Evolutionary conservation across 2,888 invertebrate genomes (phyloP).

Genomic region (Pandemis cinnamomeana): DNA sequence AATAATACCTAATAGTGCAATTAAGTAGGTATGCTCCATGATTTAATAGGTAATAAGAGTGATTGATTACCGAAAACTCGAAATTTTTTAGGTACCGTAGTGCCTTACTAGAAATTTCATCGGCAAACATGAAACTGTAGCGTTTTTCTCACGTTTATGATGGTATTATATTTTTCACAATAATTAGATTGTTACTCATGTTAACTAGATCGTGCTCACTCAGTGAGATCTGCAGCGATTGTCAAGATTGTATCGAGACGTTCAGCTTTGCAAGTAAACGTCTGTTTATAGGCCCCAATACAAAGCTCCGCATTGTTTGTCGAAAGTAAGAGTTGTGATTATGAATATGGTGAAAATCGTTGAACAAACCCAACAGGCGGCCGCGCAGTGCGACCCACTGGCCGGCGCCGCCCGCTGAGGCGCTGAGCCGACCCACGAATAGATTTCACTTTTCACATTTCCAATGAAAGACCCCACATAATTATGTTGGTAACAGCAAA

Average conservation of each 20-base stretch:
- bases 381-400: conserved; percentile 73
- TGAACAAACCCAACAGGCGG: conserved; percentile 74
- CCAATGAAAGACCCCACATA: conserved; percentile 56
- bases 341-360: conserved; percentile 73
- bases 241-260: background rate
- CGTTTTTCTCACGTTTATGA: background rate
- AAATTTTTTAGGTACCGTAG: background rate
- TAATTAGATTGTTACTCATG: background rate
- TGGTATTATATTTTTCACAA: background rate
- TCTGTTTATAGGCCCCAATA: conserved; percentile 32
- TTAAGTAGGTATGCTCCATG: background rate
- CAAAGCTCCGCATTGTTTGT: conserved; percentile 60
- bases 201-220: conserved; percentile 15
- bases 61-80: background rate
- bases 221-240: conserved; percentile 3
- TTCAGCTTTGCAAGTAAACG: conserved; percentile 4
- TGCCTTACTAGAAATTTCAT: background rate
- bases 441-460: conserved; percentile 81
- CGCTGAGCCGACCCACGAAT: conserved; percentile 43
- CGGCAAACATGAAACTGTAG: background rate
- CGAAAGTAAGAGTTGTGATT: conserved; percentile 78
- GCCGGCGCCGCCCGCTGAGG: conserved; percentile 56
- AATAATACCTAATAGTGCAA: conserved; percentile 3
- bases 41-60: background rate
- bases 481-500: conserved; percentile 46